phyloP scores from a whole-genome alignment of 2,888 invertebrate genomes.

The Nephrotoma flavescens region DNA sequence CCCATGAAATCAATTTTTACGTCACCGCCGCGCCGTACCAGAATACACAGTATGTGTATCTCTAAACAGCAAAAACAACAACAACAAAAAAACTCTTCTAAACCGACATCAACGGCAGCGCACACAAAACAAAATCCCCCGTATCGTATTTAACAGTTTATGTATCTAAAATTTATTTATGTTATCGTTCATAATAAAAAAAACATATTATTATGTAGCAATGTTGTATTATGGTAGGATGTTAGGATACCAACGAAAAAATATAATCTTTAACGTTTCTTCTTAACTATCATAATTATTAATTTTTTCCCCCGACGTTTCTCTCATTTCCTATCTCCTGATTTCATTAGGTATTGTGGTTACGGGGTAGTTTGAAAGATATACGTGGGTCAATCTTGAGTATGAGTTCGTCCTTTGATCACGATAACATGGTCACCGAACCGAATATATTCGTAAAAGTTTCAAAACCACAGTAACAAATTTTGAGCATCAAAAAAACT shows the following conservation, averaged over 20 bases:
- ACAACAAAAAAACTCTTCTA: background rate
- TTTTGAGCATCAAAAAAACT: too few relatives aligned
- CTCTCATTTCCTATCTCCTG: background rate
- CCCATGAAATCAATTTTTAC: background rate
- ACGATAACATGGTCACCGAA: too few relatives aligned
- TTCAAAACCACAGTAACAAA: too few relatives aligned
- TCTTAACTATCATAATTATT: background rate
- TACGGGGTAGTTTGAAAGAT: too few relatives aligned
- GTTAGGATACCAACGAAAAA: background rate
- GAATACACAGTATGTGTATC: background rate
- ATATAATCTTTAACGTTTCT: background rate
- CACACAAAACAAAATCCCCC: background rate
- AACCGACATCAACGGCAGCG: background rate
- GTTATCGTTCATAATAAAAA: background rate
- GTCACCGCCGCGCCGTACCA: background rate
- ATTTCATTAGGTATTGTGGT: too few relatives aligned
- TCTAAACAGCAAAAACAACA: background rate
- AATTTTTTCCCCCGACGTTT: background rate
- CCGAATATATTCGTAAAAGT: too few relatives aligned
- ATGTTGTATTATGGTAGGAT: background rate
- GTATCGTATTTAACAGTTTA: background rate
- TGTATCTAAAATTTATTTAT: background rate
- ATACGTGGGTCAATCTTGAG: too few relatives aligned
- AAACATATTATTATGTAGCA: background rate
- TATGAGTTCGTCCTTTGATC: too few relatives aligned